Percentiles rank a stretch among this genome's conserved stretches.
Conservation (phyloP, 2,888 invertebrate species). For the Philhelius pedissequus region DNA sequence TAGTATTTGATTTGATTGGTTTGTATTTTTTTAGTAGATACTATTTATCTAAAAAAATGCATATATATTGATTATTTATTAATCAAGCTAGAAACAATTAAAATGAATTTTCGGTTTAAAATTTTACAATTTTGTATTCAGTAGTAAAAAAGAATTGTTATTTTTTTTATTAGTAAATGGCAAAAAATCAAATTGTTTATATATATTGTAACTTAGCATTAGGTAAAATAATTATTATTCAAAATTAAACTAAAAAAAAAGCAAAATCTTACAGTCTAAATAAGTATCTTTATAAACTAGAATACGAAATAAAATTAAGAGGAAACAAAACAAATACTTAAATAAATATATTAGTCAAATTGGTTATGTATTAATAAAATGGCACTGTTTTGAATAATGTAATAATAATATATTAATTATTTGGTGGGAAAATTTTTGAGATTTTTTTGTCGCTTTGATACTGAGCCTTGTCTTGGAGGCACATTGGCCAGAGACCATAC, state of each 20-base stretch:
- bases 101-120: constrained; percentile 4
- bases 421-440: no score
- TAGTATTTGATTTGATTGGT: neutral
- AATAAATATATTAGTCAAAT: neutral
- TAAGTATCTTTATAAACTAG: neutral
- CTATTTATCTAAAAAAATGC: constrained; percentile 32
- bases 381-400: constrained; percentile 24
- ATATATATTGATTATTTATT: constrained; percentile 32
- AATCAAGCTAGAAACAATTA: constrained; percentile 51
- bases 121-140: neutral
- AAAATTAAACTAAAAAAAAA: neutral
- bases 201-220: constrained; percentile 3
- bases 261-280: neutral
- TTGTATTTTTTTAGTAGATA: constrained; percentile 22
- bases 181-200: constrained; percentile 21
- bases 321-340: neutral
- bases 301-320: constrained; percentile 26
- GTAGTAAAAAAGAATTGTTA: neutral
- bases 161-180: constrained; percentile 31
- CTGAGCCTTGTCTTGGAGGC: no score
- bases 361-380: neutral
- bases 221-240: neutral
- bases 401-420: neutral
- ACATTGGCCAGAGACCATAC: no score
- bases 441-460: no score